Base-by-base conservation (phyloP, 2,797 vertebrate species). In the Liparis tanakae region DNA sequence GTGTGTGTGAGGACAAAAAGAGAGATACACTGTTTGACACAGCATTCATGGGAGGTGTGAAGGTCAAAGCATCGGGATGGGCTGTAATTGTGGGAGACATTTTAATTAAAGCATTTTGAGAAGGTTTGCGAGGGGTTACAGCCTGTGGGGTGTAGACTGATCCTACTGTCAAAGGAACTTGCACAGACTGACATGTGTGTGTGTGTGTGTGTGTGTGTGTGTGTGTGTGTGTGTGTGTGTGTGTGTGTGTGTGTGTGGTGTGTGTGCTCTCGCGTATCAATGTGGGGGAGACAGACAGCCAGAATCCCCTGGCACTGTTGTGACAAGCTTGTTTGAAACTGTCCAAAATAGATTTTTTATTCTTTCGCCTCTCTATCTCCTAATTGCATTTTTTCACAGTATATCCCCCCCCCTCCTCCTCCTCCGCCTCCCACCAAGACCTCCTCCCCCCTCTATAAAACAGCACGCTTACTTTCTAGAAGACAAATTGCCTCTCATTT, bases 91-190 rank as follows among this genome's bases (percentile, higher is more conserved):
- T 82, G 54, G 86, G 81, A 90, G 91, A 92, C 91, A 43, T 93
- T 94, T 93, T 94, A 93, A 94, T 94, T 93, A 94, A 92, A 91
- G 79, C 63, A 13, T 91, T 90, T 91, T 89, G 88, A 89, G 88
- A 86, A 83, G 91, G 85, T 87, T 91, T 87, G 84, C 78, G 14
- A 83, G 78, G 84, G 91, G 91, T 94, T 92, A 89, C 74, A 88
- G 88, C 89, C 89, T 87, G 81, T 67, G 74, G 81, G 87, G 68
- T 87, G 67, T 75, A 81, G 76, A 85, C 76, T 91, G 90, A 93
- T 91, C 88, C 88, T 73, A 87, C 93, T 94, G 93, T 93, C 93
- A 93, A 82, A 89, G 81, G 85, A 86, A 89, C 87, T 93, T 84
- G 87, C 83, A 83, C 59, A 84, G 80, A 92, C 89, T 90, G 87